These are phyloP conservation scores for Furcifer pardalis DNA, from an alignment of 2,797 vertebrate species.

Conservation along the genomic window DNA sequence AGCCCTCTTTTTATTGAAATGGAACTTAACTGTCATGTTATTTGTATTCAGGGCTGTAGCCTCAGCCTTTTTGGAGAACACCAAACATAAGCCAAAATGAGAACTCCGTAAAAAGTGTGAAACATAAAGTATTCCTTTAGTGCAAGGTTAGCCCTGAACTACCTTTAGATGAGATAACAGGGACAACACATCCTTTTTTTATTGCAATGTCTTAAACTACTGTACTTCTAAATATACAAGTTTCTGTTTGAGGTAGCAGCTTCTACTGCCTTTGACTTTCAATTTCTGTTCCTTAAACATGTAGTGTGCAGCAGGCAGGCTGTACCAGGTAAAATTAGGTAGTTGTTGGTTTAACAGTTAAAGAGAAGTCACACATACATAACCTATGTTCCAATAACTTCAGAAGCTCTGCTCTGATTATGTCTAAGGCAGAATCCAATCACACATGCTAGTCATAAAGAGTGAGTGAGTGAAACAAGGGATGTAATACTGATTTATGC, in stretches of 20 bases:
- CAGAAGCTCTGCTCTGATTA: not conserved
- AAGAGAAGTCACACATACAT: not conserved
- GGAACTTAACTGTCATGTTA: not conserved
- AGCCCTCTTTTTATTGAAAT: conserved; percentile 10
- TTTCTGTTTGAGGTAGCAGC: not conserved
- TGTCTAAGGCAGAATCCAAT: not conserved
- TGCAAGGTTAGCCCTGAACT: not conserved
- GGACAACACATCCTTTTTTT: not conserved
- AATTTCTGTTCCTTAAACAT: conserved; percentile 1
- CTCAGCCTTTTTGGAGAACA: conserved; percentile 51
- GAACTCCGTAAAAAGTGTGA: conserved; percentile 59
- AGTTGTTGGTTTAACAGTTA: conserved; percentile 1
- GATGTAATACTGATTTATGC: not conserved
- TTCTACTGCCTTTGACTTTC: not conserved
- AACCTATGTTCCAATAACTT: not conserved
- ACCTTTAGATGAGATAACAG: not conserved
- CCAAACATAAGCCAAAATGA: conserved; percentile 54
- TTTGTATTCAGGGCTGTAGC: not conserved
- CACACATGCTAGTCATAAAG: not conserved
- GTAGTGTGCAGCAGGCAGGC: not conserved
- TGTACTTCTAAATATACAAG: not conserved
- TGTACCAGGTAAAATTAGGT: not conserved
- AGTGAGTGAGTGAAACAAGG: no score
- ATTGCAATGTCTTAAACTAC: not conserved
- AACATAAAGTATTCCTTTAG: conserved; percentile 8